A percentile compares a stretch with the other conserved stretches of the same genome.
Evolutionary conservation across 2,888 invertebrate species (phyloP).

Genomic region (Adineta ricciae): DNA sequence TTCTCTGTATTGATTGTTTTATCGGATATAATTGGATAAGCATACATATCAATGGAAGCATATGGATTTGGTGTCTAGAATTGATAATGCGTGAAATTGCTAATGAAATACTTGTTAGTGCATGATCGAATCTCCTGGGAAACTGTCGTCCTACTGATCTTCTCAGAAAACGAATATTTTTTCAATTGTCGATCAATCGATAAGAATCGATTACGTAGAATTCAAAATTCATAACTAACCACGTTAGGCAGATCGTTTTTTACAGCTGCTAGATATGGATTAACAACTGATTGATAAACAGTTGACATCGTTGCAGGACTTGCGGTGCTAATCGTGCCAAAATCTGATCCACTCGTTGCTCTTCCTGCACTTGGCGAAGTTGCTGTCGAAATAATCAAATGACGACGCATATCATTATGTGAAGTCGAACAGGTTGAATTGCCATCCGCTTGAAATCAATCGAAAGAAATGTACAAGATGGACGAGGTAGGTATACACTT

Average conservation of each 20-base stretch:
- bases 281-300: not conserved
- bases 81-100: not conserved
- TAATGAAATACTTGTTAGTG: not conserved
- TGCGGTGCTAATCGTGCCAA: not conserved
- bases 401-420: not conserved
- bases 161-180: too few species aligned
- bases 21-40: not conserved
- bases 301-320: not conserved
- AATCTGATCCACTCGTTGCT: not conserved
- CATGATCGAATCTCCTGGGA: too few species aligned
- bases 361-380: not conserved
- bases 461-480: not conserved
- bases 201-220: too few species aligned
- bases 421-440: not conserved
- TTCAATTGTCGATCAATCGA: too few species aligned
- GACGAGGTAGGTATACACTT: not conserved
- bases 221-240: too few species aligned
- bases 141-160: too few species aligned
- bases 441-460: not conserved
- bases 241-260: not conserved
- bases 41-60: not conserved
- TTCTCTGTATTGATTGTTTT: not conserved
- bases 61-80: conserved; percentile 1
- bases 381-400: not conserved
- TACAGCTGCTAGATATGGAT: conserved; percentile 18